Conservation (phyloP, 2,888 invertebrate species). For the Drosophila trichaetosa region DNA sequence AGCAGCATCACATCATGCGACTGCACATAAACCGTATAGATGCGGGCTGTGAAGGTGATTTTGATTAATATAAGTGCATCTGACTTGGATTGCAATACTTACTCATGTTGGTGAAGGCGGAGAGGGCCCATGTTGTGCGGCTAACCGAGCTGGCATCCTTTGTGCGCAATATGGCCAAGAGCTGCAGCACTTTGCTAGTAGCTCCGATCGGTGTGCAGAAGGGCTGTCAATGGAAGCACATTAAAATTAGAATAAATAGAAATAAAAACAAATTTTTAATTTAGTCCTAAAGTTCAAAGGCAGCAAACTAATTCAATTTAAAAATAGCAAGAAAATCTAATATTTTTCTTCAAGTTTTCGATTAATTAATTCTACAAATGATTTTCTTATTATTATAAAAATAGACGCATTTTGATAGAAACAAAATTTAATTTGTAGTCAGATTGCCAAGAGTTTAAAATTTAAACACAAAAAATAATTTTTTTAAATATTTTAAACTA, state of each 20-base stretch:
- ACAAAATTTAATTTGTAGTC: background rate
- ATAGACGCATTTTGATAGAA: background rate
- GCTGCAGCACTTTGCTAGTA: slow-evolving; percentile 92
- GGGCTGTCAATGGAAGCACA: slow-evolving; percentile 66
- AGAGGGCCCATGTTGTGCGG: slow-evolving; percentile 92
- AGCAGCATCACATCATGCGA: slow-evolving; percentile 90
- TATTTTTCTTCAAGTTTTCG: background rate
- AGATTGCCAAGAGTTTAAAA: no score
- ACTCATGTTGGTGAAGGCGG: slow-evolving; percentile 92
- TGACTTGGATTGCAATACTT: slow-evolving; percentile 83
- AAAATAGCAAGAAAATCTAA: background rate
- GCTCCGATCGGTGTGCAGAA: slow-evolving; percentile 90
- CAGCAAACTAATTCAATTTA: background rate
- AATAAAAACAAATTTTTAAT: background rate
- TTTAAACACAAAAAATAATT: no score
- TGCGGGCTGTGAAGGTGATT: slow-evolving; percentile 88
- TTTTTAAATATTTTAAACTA: no score
- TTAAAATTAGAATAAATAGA: background rate
- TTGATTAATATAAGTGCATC: background rate
- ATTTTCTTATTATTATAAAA: background rate
- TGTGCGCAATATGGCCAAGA: slow-evolving; percentile 89
- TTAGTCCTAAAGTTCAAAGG: no score
- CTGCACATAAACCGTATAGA: slow-evolving; percentile 92
- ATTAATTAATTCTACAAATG: background rate
- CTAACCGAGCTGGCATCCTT: slow-evolving; percentile 92